Conservation (phyloP, 2,113 vertebrate species). For the Oostethus manadensis region DNA sequence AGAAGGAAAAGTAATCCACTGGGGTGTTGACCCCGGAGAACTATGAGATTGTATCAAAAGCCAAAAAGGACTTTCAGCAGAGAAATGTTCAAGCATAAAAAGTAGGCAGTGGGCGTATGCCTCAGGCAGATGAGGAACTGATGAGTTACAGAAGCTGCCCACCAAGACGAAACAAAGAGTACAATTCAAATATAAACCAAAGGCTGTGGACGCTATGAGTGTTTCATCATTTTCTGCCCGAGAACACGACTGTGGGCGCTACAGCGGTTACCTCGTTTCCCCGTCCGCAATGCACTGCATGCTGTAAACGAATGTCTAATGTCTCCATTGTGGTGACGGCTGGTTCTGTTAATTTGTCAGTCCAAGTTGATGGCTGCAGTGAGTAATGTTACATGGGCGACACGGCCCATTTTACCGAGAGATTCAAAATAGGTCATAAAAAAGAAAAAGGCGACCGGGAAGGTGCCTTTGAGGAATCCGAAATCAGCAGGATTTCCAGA, state of each 20-base stretch:
- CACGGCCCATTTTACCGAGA: constrained; percentile 11
- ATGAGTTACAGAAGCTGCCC: constrained; percentile 24
- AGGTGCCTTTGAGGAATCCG: constrained; percentile 34
- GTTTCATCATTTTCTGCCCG: constrained; percentile 35
- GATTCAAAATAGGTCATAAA: constrained; percentile 36
- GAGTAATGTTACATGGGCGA: constrained; percentile 32
- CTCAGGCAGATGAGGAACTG: constrained; percentile 38
- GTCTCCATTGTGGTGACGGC: constrained; percentile 31
- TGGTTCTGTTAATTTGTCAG: constrained; percentile 40
- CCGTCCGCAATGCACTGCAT: constrained; percentile 20
- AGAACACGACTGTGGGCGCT: constrained; percentile 18
- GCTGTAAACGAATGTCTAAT: constrained; percentile 25
- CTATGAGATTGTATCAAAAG: constrained; percentile 65
- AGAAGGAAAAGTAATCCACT: constrained; percentile 56
- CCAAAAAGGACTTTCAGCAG: constrained; percentile 53
- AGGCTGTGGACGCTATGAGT: constrained; percentile 20
- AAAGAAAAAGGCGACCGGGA: constrained; percentile 10
- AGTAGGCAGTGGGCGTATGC: constrained; percentile 54
- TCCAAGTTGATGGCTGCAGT: constrained; percentile 30
- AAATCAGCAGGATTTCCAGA: constrained; percentile 8
- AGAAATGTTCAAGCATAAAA: constrained; percentile 43
- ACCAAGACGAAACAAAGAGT: constrained; percentile 34
- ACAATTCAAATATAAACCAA: constrained; percentile 34
- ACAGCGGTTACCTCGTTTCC: constrained; percentile 42
- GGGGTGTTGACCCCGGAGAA: constrained; percentile 49